phyloP scores from a whole-genome alignment of 2,113 vertebrate genomes.

The Aix galericulata region DNA sequence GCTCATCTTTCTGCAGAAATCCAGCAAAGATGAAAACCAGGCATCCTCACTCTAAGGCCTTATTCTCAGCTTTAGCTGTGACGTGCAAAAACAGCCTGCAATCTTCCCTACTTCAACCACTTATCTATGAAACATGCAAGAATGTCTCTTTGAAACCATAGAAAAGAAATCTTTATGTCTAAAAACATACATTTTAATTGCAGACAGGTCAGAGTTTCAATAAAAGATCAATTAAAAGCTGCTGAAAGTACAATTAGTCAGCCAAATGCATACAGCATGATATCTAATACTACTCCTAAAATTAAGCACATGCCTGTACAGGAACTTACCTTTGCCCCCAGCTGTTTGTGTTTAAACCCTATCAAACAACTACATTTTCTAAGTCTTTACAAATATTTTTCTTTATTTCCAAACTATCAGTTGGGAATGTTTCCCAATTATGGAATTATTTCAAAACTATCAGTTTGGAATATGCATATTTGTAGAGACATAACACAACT shows the following conservation, averaged over 20 bases:
- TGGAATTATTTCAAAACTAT: neutral
- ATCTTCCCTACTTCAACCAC: neutral
- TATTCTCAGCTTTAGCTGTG: neutral
- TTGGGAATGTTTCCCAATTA: neutral
- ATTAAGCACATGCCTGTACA: neutral
- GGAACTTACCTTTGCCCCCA: conserved; percentile 18
- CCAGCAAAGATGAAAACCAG: neutral
- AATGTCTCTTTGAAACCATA: neutral
- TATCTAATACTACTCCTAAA: neutral
- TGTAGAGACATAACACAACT: neutral
- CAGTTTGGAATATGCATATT: neutral
- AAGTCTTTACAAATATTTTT: conserved; percentile 5
- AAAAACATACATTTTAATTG: neutral
- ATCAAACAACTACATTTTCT: neutral
- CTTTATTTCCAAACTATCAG: neutral
- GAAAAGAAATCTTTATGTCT: neutral
- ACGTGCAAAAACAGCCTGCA: neutral
- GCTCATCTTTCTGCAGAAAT: neutral
- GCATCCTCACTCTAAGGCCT: neutral
- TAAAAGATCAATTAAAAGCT: neutral
- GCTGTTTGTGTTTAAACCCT: conserved; percentile 7
- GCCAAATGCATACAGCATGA: neutral
- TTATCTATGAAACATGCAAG: neutral
- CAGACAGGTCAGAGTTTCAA: neutral
- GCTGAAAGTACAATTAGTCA: conserved; percentile 1